Evolutionary conservation across 2,797 vertebrate genomes (phyloP), one percentile per base, ranked within the genome.

Genomic region (Meriones psammophilus): DNA sequence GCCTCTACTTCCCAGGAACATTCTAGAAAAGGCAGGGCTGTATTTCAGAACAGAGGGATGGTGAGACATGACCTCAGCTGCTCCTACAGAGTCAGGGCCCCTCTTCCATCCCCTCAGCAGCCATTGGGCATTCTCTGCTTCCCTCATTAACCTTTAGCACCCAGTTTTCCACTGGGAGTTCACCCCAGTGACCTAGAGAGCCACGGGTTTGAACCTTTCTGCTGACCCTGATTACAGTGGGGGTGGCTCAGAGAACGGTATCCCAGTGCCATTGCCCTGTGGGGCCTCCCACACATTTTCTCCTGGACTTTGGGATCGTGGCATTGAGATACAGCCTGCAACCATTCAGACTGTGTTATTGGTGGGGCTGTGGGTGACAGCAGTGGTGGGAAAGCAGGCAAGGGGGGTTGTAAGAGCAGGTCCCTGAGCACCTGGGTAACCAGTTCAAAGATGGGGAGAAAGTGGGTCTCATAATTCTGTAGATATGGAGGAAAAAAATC

Each of bases 231-330:
- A 60, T 28, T 8, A 1, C 81, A 22, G 28, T 22, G 71, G 56
- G 46, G n/a, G 5, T 20, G 8, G 50, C 14, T 42, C 62, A 14
- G 24, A 54, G 28, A 60, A n/a, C 0, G 42, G 54, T 22, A 22
- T 66, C 39, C 62, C 0, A 0, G 1, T 0, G 30, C 42, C 12
- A 0, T 3, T 0, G 5, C 36, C 39, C 33, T 56, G 58, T 1
- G 1, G 77, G 1, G 36, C 42, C 42, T 68, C 17, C 92, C 54
- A 0, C 22, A 62, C 0, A 0, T 1, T 2, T 6, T 26, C 36
- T 50, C 79, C 77, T 58, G 54, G 39, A 30, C 73, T 36, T 81
- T 39, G 1, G 26, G 58, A 39, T 22, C 58, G 62, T 60, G 56
- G 36, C 13, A 0, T 62, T 46, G 39, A 33, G 90, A 60, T 5